Conservation (phyloP, 2,888 invertebrate species). For the Serrognathus titanus region DNA sequence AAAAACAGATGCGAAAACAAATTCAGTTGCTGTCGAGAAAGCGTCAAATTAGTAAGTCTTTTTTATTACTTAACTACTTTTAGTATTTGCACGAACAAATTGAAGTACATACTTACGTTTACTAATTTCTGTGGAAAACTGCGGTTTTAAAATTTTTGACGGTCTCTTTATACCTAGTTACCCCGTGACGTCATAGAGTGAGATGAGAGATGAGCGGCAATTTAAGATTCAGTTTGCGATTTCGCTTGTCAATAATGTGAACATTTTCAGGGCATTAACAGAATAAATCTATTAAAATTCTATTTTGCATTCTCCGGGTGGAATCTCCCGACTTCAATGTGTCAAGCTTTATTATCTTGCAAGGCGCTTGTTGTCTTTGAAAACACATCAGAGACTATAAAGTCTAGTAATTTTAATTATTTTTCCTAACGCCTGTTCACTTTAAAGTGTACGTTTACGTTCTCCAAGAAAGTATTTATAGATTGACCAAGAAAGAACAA, state of each 20-base stretch:
- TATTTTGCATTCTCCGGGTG: background rate
- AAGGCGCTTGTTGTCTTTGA: too few species aligned
- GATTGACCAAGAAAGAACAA: too few species aligned
- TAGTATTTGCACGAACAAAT: background rate
- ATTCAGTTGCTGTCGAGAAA: too few species aligned
- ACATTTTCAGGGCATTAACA: conserved; percentile 1
- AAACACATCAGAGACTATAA: too few species aligned
- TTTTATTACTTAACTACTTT: too few species aligned
- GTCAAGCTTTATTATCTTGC: background rate
- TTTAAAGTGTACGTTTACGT: too few species aligned
- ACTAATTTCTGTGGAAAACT: background rate
- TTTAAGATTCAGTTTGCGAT: conserved; percentile 13
- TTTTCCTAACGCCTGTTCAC: too few species aligned
- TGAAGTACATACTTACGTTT: background rate
- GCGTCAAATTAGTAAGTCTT: too few species aligned
- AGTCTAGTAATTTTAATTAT: too few species aligned
- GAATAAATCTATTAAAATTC: background rate
- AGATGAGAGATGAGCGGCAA: background rate
- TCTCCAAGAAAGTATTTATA: too few species aligned
- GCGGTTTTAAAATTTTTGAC: background rate
- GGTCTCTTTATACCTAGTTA: background rate
- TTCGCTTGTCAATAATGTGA: conserved; percentile 11
- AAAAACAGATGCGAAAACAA: too few species aligned
- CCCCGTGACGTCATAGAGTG: background rate
- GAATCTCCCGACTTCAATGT: background rate